phyloP scores from a whole-genome alignment of 2,888 invertebrate genomes.

The Drosophila nigricruria region DNA sequence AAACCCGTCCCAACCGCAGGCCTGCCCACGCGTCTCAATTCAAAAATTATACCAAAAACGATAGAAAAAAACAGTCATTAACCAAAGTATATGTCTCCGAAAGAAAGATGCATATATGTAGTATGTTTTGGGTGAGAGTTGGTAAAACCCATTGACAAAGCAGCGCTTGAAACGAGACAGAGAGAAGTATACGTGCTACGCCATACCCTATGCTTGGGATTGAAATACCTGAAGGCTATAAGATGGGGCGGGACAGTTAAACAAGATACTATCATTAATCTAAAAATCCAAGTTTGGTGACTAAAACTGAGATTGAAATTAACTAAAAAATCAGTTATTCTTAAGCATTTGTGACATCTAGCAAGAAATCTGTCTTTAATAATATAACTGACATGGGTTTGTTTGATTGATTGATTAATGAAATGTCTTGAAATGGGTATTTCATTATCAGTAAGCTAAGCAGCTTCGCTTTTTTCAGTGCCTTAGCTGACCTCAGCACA shows the following conservation, averaged over 20 bases:
- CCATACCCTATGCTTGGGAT: neutral
- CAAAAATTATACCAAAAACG: conserved; percentile 29
- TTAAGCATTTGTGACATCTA: neutral
- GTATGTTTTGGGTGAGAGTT: conserved; percentile 8
- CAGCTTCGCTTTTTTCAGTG: neutral
- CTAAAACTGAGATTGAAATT: neutral
- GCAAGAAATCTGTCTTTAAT: neutral
- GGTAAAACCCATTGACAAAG: conserved; percentile 33
- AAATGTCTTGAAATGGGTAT: neutral
- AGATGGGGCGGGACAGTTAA: neutral
- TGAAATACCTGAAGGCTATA: neutral
- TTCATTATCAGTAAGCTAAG: neutral
- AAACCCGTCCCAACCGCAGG: conserved; percentile 14
- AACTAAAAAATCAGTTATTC: no score
- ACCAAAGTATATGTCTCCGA: conserved; percentile 21
- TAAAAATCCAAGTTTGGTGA: neutral
- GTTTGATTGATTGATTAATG: neutral
- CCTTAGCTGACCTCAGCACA: neutral
- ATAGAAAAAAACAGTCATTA: conserved; percentile 27
- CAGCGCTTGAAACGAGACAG: conserved; percentile 7
- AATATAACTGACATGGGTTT: neutral
- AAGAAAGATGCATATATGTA: neutral
- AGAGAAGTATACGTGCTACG: neutral
- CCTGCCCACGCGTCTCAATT: conserved; percentile 44
- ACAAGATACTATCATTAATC: neutral